Base-by-base conservation (phyloP, 2,797 vertebrate genomes). In the Typhlichthys subterraneus region DNA sequence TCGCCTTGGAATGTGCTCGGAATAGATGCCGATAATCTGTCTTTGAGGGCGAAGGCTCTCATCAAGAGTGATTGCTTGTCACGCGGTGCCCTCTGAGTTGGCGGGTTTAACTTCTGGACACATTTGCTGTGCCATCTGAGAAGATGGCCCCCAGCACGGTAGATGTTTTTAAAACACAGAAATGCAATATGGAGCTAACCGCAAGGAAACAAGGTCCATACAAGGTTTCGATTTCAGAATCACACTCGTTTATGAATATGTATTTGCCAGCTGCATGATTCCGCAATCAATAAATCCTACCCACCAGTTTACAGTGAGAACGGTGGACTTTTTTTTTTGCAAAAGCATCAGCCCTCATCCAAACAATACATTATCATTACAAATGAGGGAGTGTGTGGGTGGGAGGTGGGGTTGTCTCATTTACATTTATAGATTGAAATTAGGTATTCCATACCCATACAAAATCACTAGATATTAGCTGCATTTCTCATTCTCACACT, bases 1-100 rank as follows among this genome's bases (percentile, higher is more conserved):
- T 91, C 87, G 95, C 90, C 95, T 99, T 97, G 95, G 94, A 96
- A 96, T 96, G 95, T 94, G 95, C 94, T 94, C 87, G 69, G 94
- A 95, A 95, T 96, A 96, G 95, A 97, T 95, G 92, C 93, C 94
- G 93, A 94, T 94, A 88, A 89, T 91, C 94, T 96, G 94, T 91
- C 93, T 90, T 91, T 90, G 93, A 85, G 93, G 92, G 88, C 93
- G 92, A 91, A 88, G 93, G 93, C 94, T 96, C 94, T 93, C 94
- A 95, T 96, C 96, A 96, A 87, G 88, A 81, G 91, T 93, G 94
- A 94, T 92, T 93, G 91, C 90, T 93, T 95, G 95, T 94, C 95
- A 90, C 89, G 82, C 94, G 90, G 83, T 85, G 91, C 92, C 85
- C 85, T 91, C 85, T 85, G 77, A 91, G 73, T 77, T 77, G 46